These are phyloP conservation scores for Temnothorax ravouxi DNA, from an alignment of 2,888 invertebrate genomes.

Conservation along the genomic window DNA sequence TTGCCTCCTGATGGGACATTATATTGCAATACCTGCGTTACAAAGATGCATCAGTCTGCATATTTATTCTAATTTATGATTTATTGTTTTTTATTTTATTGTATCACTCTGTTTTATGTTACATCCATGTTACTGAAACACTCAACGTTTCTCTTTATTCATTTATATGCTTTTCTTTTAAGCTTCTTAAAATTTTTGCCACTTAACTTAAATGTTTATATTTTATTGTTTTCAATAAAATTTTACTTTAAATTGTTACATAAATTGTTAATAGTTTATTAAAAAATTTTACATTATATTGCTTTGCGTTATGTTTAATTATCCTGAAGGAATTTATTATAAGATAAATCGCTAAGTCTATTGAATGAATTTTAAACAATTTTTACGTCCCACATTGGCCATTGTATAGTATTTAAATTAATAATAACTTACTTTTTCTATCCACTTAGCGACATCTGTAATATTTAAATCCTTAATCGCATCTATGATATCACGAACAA, in stretches of 20 bases:
- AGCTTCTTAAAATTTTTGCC: not conserved
- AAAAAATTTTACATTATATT: not conserved
- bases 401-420: not conserved
- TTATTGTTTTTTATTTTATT: not conserved
- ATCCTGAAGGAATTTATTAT: not conserved
- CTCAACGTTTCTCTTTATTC: not conserved
- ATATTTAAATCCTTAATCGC: conserved; percentile 91
- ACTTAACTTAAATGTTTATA: not conserved
- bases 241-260: not conserved
- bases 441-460: conserved; percentile 93
- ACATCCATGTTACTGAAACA: not conserved
- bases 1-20: conserved; percentile 97
- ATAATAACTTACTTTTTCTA: conserved; percentile 89
- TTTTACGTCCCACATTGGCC: not conserved
- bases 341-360: not conserved
- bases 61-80: not conserved
- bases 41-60: not conserved
- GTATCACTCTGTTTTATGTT: not conserved
- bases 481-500: conserved; percentile 94
- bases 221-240: not conserved
- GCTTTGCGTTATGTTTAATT: not conserved
- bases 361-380: not conserved
- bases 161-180: not conserved
- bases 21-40: conserved; percentile 92
- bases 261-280: not conserved